Conservation (phyloP, 2,888 invertebrate species). For the Chrysodeixis includens region DNA sequence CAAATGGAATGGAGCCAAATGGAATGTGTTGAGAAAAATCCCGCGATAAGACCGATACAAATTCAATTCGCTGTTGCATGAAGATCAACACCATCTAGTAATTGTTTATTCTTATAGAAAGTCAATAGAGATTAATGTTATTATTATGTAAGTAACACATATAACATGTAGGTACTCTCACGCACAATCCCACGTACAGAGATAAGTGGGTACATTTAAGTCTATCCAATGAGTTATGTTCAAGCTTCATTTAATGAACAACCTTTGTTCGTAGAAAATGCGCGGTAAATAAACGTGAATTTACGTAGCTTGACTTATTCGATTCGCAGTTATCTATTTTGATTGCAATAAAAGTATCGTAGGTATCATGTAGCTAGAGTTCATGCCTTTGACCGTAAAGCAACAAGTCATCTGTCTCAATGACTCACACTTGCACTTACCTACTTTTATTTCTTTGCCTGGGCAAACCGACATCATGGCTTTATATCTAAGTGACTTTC, state of each 20-base stretch:
- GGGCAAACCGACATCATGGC: neutral
- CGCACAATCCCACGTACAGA: neutral
- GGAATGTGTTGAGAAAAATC: conserved; percentile 5
- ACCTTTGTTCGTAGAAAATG: too few relatives aligned
- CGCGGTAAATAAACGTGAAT: neutral
- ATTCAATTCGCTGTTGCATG: conserved; percentile 3
- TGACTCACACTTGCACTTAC: neutral
- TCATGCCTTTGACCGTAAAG: conserved; percentile 1
- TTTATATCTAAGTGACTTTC: neutral
- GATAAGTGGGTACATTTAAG: neutral
- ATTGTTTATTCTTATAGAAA: conserved; percentile 1
- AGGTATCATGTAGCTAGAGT: neutral
- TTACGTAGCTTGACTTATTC: neutral
- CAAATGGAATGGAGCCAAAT: conserved; percentile 9
- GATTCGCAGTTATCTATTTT: neutral
- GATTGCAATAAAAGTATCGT: neutral
- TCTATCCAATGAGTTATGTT: neutral
- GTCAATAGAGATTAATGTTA: neutral
- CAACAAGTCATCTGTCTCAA: neutral
- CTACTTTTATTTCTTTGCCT: neutral
- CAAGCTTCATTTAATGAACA: too few relatives aligned
- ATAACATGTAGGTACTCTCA: neutral
- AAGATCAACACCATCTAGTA: conserved; percentile 1
- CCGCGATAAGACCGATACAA: neutral
- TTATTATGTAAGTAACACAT: neutral